Conservation (phyloP, 2,797 vertebrate species). For the Moxostoma hubbsi region DNA sequence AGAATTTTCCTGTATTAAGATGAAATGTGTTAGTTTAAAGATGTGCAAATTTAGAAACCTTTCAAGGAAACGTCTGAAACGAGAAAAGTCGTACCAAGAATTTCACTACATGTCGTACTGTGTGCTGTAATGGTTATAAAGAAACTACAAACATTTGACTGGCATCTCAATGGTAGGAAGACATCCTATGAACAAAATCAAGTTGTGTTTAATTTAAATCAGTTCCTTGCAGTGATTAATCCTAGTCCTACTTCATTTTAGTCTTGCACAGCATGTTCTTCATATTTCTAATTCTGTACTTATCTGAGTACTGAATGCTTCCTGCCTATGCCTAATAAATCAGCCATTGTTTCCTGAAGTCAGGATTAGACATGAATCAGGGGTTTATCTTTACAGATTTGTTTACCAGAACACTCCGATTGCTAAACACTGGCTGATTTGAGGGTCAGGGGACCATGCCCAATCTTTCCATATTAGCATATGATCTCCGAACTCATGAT, state of each 20-base stretch:
- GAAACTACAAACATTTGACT: background rate
- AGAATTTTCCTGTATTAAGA: too few species aligned
- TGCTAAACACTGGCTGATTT: conserved; percentile 44
- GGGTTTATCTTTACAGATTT: conserved; percentile 52
- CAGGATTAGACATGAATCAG: conserved; percentile 50
- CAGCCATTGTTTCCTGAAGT: conserved; percentile 41
- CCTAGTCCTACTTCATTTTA: conserved; percentile 18
- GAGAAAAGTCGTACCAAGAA: too few species aligned
- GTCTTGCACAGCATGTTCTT: conserved; percentile 1
- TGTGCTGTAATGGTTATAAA: too few species aligned
- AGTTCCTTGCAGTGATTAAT: conserved; percentile 13
- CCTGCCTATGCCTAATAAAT: conserved; percentile 43
- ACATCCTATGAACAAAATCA: conserved; percentile 1
- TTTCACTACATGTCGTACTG: too few species aligned
- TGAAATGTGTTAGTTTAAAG: too few species aligned
- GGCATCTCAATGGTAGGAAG: background rate
- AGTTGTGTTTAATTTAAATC: conserved; percentile 23
- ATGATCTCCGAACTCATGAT: conserved; percentile 42
- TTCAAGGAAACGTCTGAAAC: too few species aligned
- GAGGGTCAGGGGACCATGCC: conserved; percentile 12
- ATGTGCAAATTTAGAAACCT: too few species aligned
- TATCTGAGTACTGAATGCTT: conserved; percentile 19
- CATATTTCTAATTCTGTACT: conserved; percentile 31
- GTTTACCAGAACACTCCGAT: conserved; percentile 48
- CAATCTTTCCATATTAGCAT: conserved; percentile 30